phyloP scores from a whole-genome alignment of 1,140 invertebrate genomes.

The Drosophila biarmipes region DNA sequence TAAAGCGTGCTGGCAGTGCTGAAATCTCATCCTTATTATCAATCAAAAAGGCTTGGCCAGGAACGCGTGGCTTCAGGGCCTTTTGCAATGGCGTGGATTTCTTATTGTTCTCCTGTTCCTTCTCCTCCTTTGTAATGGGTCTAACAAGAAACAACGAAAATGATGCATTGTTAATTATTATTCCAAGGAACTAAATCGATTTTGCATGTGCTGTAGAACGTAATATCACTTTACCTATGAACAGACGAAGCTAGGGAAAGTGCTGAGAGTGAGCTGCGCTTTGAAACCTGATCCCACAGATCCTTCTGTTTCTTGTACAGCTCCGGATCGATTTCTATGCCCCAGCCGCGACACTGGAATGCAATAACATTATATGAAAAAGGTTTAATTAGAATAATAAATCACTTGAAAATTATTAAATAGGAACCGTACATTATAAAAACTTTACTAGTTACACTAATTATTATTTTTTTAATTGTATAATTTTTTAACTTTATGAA shows the following conservation, averaged over 20 bases:
- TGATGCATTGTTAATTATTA: neutral
- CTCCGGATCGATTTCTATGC: constrained; percentile 92
- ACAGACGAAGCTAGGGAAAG: constrained; percentile 94
- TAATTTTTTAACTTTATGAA: no score
- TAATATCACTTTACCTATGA: constrained; percentile 87
- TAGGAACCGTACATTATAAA: no score
- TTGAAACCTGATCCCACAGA: constrained; percentile 95
- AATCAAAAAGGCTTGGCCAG: constrained; percentile 81
- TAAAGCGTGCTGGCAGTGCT: constrained; percentile 85
- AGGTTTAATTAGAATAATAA: neutral
- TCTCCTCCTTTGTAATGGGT: constrained; percentile 93
- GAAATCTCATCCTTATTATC: constrained; percentile 85
- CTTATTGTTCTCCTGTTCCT: constrained; percentile 93
- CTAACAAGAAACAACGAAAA: constrained; percentile 76
- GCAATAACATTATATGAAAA: neutral
- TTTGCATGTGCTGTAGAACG: no score
- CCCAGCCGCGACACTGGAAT: constrained; percentile 94
- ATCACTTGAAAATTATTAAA: no score
- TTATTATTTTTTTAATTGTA: no score
- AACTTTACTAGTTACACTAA: no score
- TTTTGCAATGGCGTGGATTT: constrained; percentile 89
- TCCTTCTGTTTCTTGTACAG: constrained; percentile 92
- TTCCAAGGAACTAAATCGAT: no score
- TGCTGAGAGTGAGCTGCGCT: constrained; percentile 93
- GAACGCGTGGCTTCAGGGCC: constrained; percentile 68